phyloP scores from a whole-genome alignment of 2,797 vertebrate genomes.

The Borostomias antarcticus region DNA sequence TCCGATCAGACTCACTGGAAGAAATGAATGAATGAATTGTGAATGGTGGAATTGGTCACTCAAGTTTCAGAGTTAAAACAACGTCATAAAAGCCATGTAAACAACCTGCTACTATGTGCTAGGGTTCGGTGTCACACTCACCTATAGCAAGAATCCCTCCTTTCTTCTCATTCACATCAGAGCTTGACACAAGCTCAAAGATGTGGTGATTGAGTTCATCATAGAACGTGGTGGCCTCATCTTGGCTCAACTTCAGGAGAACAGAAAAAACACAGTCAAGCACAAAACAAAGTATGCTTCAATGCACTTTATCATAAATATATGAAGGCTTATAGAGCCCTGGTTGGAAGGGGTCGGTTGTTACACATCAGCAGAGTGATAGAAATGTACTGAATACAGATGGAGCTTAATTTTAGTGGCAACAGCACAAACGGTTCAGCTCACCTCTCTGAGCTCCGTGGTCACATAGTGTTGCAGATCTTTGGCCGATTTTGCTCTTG shows the following conservation, averaged over 20 bases:
- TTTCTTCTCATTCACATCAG: conserved; percentile 97
- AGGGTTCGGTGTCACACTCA: too few species aligned
- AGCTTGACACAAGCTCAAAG: conserved; percentile 98
- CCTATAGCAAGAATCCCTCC: conserved; percentile 98
- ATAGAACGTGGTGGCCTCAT: conserved; percentile 96
- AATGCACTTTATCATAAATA: too few species aligned
- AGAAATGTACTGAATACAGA: too few species aligned
- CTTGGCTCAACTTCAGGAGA: conserved; percentile 90
- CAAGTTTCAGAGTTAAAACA: too few species aligned
- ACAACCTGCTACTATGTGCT: neutral
- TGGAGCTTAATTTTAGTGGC: too few species aligned
- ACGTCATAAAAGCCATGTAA: neutral
- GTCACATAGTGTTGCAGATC: conserved; percentile 98
- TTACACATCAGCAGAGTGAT: too few species aligned
- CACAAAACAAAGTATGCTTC: too few species aligned
- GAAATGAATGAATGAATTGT: conserved; percentile 2
- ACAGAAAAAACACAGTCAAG: conserved; percentile 31
- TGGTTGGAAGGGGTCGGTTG: too few species aligned
- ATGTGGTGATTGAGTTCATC: conserved; percentile 99
- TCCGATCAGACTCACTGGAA: conserved; percentile 92
- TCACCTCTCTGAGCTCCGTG: conserved; percentile 95
- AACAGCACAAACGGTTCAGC: neutral
- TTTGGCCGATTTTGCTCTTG: conserved; percentile 93
- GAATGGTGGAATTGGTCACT: too few species aligned
- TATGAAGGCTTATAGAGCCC: too few species aligned